A percentile compares a stretch with the other conserved stretches of the same genome.
phyloP scores from a whole-genome alignment of 2,888 invertebrate genomes.

The Drosophila dives region DNA sequence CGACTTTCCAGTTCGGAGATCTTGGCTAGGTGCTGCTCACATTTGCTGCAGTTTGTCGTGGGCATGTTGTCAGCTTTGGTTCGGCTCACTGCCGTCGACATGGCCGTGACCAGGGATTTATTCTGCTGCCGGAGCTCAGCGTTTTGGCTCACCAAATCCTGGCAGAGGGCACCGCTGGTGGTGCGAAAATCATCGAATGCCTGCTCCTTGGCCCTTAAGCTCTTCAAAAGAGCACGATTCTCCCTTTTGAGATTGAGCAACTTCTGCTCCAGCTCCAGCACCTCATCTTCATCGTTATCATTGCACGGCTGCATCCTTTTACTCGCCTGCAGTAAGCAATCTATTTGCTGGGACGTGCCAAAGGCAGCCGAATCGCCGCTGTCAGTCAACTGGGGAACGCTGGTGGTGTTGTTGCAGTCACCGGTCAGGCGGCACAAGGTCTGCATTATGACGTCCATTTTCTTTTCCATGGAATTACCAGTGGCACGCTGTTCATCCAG shows the following conservation, averaged over 20 bases:
- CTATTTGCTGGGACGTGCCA: background rate
- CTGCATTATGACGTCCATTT: constrained; percentile 52
- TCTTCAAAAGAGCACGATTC: constrained; percentile 71
- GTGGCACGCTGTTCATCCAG: constrained; percentile 41
- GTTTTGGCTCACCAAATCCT: constrained; percentile 43
- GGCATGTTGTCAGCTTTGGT: background rate
- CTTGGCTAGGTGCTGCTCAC: constrained; percentile 27
- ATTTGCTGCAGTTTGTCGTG: constrained; percentile 29
- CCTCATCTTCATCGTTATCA: constrained; percentile 64
- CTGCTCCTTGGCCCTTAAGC: constrained; percentile 47
- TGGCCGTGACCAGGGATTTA: constrained; percentile 12
- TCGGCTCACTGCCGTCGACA: constrained; percentile 3
- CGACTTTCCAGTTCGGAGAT: constrained; percentile 27
- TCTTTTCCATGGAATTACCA: constrained; percentile 39
- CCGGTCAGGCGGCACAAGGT: constrained; percentile 34
- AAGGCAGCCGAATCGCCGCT: constrained; percentile 2
- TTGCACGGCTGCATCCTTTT: background rate
- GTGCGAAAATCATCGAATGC: constrained; percentile 40
- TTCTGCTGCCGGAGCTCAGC: constrained; percentile 43
- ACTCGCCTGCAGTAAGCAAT: background rate
- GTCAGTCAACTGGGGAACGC: background rate
- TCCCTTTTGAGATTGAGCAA: constrained; percentile 82
- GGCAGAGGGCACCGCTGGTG: constrained; percentile 39
- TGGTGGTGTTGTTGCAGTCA: background rate
- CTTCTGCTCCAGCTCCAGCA: constrained; percentile 82